Percentiles rank a stretch among this genome's conserved stretches.
phyloP scores from a whole-genome alignment of 1,140 invertebrate species.

The Globodera rostochiensis region DNA sequence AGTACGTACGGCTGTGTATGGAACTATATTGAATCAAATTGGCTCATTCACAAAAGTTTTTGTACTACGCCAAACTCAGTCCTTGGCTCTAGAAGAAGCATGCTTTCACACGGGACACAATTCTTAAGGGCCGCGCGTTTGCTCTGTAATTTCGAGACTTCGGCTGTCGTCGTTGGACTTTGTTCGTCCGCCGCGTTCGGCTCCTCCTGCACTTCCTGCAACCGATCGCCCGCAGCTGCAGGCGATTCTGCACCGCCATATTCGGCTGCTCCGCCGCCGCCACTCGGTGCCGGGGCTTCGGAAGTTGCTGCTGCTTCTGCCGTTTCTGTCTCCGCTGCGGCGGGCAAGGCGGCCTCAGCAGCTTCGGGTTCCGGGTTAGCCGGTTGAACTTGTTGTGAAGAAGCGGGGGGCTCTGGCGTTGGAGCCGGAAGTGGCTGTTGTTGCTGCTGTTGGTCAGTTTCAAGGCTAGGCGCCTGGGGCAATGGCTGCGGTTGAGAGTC shows the following conservation, averaged over 20 bases:
- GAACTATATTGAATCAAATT: slow-evolving; percentile 16
- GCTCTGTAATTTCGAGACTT: not conserved
- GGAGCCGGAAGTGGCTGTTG: not conserved
- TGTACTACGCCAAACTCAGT: not conserved
- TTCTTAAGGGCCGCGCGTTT: not conserved
- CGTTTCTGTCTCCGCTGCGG: not conserved
- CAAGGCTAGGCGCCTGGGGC: slow-evolving; percentile 1
- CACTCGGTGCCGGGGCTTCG: slow-evolving; percentile 7
- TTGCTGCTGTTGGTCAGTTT: not conserved
- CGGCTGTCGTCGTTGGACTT: not conserved
- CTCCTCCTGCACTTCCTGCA: slow-evolving; percentile 51
- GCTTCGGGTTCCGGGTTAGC: not conserved
- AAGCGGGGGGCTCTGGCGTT: not conserved
- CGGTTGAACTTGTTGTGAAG: slow-evolving; percentile 4
- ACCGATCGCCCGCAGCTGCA: slow-evolving; percentile 44
- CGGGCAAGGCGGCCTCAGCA: slow-evolving; percentile 1
- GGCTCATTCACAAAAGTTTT: slow-evolving; percentile 6
- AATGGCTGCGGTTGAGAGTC: not conserved
- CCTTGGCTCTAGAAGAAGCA: no score
- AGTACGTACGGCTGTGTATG: no score
- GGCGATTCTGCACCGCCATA: slow-evolving; percentile 29
- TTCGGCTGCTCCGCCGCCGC: slow-evolving; percentile 3
- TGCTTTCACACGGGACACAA: no score
- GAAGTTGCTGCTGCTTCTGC: slow-evolving; percentile 25
- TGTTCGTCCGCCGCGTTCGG: not conserved